Conservation (phyloP, 2,797 vertebrate species). For the Ctenopoma kingsleyae region DNA sequence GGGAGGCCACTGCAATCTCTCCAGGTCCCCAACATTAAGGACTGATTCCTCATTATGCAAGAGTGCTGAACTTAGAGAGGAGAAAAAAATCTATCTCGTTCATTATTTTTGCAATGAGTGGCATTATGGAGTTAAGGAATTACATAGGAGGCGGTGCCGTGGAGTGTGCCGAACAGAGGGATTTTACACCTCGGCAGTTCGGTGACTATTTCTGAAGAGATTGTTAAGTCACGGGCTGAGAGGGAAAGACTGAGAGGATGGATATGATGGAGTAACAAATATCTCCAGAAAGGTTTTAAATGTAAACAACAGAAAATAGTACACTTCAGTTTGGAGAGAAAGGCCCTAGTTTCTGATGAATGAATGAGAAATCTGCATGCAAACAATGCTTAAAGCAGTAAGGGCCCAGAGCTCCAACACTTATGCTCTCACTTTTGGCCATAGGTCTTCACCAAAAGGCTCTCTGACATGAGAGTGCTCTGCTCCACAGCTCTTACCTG, state of each 20-base stretch:
- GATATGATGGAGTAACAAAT: conserved; percentile 27
- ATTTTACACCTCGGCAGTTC: conserved; percentile 94
- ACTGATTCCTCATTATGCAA: conserved; percentile 56
- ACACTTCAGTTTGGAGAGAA: conserved; percentile 37
- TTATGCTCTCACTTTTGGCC: conserved; percentile 61
- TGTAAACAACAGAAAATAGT: conserved; percentile 58
- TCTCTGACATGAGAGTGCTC: conserved; percentile 93
- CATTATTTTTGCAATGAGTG: conserved; percentile 93
- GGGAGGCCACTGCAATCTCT: conserved; percentile 65
- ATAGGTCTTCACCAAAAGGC: conserved; percentile 88
- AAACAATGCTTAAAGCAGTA: conserved; percentile 90
- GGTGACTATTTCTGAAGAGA: conserved; percentile 89
- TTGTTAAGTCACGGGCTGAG: conserved; percentile 66
- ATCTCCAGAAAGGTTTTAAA: conserved; percentile 32
- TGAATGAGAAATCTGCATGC: conserved; percentile 90
- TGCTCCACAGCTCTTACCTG: conserved; percentile 87
- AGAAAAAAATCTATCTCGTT: conserved; percentile 77
- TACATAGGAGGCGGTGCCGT: conserved; percentile 81
- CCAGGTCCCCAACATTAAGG: conserved; percentile 58
- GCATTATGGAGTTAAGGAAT: conserved; percentile 81
- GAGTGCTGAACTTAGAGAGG: conserved; percentile 69
- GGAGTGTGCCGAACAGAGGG: conserved; percentile 85
- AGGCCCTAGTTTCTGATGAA: conserved; percentile 82
- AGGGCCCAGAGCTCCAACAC: conserved; percentile 43
- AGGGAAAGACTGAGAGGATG: conserved; percentile 43